Conservation (phyloP, 92 coral and sea anemone genomes). For the Phenganax stokvisi region DNA sequence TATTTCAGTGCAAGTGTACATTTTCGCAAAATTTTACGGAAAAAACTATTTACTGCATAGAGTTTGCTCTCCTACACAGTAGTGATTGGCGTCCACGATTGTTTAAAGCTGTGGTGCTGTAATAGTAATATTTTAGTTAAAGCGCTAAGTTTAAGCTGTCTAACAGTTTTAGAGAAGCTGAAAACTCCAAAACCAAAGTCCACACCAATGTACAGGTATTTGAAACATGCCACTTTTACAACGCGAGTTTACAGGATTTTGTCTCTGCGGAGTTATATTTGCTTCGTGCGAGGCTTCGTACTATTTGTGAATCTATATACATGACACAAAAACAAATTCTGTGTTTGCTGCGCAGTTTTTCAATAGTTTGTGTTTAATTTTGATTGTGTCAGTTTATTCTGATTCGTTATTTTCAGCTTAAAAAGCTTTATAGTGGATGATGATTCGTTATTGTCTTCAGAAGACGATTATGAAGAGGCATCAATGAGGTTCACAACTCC, state of each 20-base stretch:
- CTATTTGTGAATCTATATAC: background rate
- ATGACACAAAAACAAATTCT: background rate
- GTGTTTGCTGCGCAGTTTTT: background rate
- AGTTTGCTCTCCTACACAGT: no score
- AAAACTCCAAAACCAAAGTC: slow-evolving; percentile 35
- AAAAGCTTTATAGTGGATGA: slow-evolving; percentile 28
- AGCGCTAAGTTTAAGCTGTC: background rate
- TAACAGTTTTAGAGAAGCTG: slow-evolving; percentile 29
- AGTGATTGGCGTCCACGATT: background rate
- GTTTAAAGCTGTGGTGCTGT: background rate
- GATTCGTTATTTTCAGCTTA: background rate
- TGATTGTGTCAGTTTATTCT: background rate
- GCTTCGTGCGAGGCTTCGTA: background rate
- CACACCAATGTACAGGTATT: slow-evolving; percentile 7
- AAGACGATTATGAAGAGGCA: slow-evolving; percentile 4
- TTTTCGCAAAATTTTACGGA: no score
- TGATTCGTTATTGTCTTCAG: slow-evolving; percentile 14
- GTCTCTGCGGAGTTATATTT: background rate
- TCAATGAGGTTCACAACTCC: background rate
- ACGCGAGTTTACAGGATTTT: background rate
- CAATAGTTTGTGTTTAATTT: background rate
- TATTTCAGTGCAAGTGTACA: background rate
- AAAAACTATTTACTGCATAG: no score
- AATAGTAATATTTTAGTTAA: background rate
- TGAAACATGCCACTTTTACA: background rate